Percentiles rank a stretch among this genome's conserved stretches.
Evolutionary conservation across 2,113 vertebrate genomes (phyloP).

Genomic region (Notothenia rossii): DNA sequence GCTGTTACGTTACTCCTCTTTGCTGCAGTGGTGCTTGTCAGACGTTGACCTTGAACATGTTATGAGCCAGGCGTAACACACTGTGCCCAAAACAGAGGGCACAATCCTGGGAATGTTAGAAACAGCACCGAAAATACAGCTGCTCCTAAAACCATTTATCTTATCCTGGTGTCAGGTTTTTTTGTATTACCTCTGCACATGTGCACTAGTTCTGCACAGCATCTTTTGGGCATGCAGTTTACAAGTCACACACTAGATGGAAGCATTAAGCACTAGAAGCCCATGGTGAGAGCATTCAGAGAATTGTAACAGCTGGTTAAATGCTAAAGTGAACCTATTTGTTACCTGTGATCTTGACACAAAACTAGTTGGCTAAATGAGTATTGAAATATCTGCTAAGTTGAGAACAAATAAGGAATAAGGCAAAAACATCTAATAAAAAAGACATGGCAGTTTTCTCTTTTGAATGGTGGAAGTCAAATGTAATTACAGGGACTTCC

Average conservation of each 20-base stretch:
- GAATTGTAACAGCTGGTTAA: background rate
- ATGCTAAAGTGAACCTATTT: background rate
- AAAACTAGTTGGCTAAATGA: background rate
- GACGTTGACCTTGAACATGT: constrained; percentile 63
- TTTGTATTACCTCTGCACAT: constrained; percentile 1
- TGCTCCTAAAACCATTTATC: background rate
- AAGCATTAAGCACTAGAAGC: constrained; percentile 19
- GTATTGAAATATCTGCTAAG: background rate
- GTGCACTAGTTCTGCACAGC: background rate
- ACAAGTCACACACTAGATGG: constrained; percentile 39
- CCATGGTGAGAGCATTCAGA: background rate
- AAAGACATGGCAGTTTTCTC: background rate
- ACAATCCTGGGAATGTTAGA: background rate
- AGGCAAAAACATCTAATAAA: too few species aligned
- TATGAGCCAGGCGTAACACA: constrained; percentile 22
- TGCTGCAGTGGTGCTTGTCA: constrained; percentile 47
- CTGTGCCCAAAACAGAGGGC: constrained; percentile 7
- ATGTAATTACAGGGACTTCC: constrained; percentile 8
- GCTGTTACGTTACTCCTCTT: constrained; percentile 1
- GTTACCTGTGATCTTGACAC: background rate
- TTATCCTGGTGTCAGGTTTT: background rate
- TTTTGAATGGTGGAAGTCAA: background rate
- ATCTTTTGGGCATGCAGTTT: constrained; percentile 24
- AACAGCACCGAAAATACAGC: background rate
- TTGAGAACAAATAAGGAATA: too few species aligned